Evolutionary conservation across 2,797 vertebrate species (phyloP), one percentile per base, ranked within the genome.

Genomic region (Ataeniobius toweri): DNA sequence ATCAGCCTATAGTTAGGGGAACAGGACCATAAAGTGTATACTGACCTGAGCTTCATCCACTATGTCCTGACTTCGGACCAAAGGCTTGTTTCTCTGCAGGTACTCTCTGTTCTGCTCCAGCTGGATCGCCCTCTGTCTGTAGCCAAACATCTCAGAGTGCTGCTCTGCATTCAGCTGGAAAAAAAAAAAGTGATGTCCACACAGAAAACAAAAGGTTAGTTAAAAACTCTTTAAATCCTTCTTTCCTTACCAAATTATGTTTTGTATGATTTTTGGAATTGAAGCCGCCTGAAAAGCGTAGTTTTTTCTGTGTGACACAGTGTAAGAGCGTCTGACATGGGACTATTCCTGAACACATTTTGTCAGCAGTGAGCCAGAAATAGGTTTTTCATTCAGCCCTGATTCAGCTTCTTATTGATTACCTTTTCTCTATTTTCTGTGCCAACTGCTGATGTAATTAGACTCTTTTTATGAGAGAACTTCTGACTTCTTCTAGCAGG

Each of bases 1-100:
- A 75, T 65, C 51, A 51, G 39, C 46, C 24, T 63, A 9, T 18
- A 18, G 14, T 20, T 39, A 14, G 50, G 48, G 56, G 46, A 58
- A 51, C 39, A 26, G 31, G 14, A 69, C 46, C 28, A 53, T 5
- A 50, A 20, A 51, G 20, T 24, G 44, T 71, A 68, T 6, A 79
- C 93, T 91, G 82, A 97, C 97, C 97, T 97, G 96, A 84, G 95
- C 91, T 51, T 94, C 95, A 86, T 96, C 95, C 86, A 97, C 84
- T 79, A 96, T 95, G 91, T 94, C 93, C 89, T 96, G 96, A 58
- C 97, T 96, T 48, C 90, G 93, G 81, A 79, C 89, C 91, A 97
- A 1, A 46, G 97, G 91, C 88, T 94, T 89, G 78, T 85, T 96
- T 82, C 94, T 96, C 89, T 83, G 90, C 36, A 84, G 92, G 73